Evolutionary conservation across 1,140 invertebrate species (phyloP).

Genomic region (Ceratitis capitata): DNA sequence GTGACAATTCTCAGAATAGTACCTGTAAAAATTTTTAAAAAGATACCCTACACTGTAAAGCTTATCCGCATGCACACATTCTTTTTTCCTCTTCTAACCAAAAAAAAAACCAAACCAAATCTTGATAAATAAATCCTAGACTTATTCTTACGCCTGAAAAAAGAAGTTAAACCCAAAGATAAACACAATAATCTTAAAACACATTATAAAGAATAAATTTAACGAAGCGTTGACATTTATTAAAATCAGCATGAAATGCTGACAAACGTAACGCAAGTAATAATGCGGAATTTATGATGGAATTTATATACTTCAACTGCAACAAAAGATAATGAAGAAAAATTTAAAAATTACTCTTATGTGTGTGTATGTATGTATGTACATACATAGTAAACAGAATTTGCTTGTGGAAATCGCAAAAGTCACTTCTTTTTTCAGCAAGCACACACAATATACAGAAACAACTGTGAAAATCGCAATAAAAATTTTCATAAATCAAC

Average conservation of each 20-base stretch:
- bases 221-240: not conserved
- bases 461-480: not conserved
- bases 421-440: not conserved
- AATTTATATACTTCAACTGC: not conserved
- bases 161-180: not conserved
- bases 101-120: not conserved
- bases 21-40: no score
- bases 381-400: not conserved
- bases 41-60: no score
- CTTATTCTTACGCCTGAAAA: not conserved
- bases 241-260: conserved; percentile 7
- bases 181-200: not conserved
- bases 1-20: no score
- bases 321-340: not conserved
- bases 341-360: not conserved
- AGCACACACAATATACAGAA: no score
- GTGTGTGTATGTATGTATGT: not conserved
- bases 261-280: not conserved
- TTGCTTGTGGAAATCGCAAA: not conserved
- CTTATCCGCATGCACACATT: no score
- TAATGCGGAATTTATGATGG: not conserved
- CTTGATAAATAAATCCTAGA: not conserved
- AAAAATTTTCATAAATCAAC: not conserved
- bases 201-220: not conserved
- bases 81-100: no score